These are phyloP conservation scores for Ridgeia piscesae DNA, from an alignment of 1,140 invertebrate species.

Conservation along the genomic window DNA sequence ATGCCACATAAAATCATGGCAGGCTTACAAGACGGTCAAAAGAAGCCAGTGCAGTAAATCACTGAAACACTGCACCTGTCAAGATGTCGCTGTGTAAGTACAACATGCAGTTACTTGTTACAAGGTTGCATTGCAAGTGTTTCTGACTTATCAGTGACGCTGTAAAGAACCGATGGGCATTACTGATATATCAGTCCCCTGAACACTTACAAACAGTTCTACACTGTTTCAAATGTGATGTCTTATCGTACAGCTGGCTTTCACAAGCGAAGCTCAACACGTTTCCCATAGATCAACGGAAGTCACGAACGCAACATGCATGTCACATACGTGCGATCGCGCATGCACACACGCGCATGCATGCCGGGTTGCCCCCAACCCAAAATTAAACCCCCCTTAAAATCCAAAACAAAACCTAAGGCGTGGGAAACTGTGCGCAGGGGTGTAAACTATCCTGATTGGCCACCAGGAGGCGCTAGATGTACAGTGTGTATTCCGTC, in stretches of 20 bases:
- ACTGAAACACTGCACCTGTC: not conserved
- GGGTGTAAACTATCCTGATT: not conserved
- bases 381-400: conserved; percentile 79
- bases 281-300: not conserved
- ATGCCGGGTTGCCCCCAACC: conserved; percentile 47
- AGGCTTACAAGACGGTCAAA: too few relatives aligned
- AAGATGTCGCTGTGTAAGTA: not conserved
- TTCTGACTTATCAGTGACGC: not conserved
- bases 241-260: not conserved
- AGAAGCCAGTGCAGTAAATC: too few relatives aligned
- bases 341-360: not conserved
- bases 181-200: not conserved
- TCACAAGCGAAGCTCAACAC: not conserved
- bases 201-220: not conserved
- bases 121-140: not conserved
- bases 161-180: not conserved
- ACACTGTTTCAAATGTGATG: not conserved
- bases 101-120: not conserved
- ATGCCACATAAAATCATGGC: too few relatives aligned
- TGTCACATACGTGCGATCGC: not conserved
- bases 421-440: not conserved
- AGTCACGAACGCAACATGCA: not conserved
- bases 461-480: not conserved
- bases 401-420: conserved; percentile 13
- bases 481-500: not conserved